Percentiles rank a stretch among this genome's conserved stretches.
Conservation (phyloP, 2,888 invertebrate genomes). For the Dryomyza anilis region DNA sequence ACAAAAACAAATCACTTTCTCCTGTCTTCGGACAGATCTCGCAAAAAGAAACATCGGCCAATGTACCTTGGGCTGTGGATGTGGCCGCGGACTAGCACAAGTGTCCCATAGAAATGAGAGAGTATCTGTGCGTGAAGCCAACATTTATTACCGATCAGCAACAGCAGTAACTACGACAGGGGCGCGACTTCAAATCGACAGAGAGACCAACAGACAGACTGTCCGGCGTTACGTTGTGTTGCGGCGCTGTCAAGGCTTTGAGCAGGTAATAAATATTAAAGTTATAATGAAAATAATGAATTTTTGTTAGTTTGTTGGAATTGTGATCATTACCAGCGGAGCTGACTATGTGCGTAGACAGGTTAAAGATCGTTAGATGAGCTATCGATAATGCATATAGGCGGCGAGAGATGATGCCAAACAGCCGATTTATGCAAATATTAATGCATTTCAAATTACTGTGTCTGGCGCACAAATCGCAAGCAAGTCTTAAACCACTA, state of each 20-base stretch:
- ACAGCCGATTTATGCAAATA: conserved; percentile 4
- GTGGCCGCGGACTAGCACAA: conserved; percentile 2
- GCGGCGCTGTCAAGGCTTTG: background rate
- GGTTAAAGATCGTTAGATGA: conserved; percentile 55
- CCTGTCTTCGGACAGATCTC: conserved; percentile 1
- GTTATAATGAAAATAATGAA: too few relatives aligned
- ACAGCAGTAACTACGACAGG: conserved; percentile 16
- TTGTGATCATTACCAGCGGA: background rate
- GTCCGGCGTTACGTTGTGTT: background rate
- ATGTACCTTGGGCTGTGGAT: background rate
- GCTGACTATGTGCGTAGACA: conserved; percentile 28
- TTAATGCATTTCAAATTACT: background rate
- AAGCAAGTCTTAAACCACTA: too few relatives aligned
- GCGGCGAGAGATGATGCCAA: background rate
- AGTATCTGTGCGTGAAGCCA: conserved; percentile 4
- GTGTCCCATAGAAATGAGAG: conserved; percentile 7
- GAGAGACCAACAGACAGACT: background rate
- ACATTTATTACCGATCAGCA: conserved; percentile 20
- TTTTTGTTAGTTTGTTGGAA: too few relatives aligned
- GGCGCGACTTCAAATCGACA: background rate
- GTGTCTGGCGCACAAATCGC: too few relatives aligned
- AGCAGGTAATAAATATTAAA: too few relatives aligned
- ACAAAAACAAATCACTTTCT: conserved; percentile 20
- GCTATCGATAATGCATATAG: too few relatives aligned
- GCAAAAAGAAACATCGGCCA: background rate